Evolutionary conservation across 2,888 invertebrate genomes (phyloP).

Genomic region (Dryococelus australis): DNA sequence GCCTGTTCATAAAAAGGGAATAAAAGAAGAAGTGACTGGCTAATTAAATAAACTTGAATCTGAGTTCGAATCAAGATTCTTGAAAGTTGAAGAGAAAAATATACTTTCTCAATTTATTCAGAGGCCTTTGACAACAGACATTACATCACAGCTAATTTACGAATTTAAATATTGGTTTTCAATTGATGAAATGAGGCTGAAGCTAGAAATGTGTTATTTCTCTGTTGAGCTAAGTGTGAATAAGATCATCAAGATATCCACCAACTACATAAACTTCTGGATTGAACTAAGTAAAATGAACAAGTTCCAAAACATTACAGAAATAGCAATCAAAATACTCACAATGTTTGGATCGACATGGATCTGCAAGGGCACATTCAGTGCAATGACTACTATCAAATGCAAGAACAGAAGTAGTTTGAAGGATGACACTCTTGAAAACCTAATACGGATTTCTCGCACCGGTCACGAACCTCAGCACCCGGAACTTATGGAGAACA

Average conservation of each 20-base stretch:
- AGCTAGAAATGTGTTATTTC: neutral
- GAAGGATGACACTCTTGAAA: too few relatives aligned
- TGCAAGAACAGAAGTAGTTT: too few relatives aligned
- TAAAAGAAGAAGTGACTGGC: neutral
- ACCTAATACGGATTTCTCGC: neutral
- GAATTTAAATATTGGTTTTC: neutral
- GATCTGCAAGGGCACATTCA: too few relatives aligned
- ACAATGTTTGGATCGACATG: too few relatives aligned
- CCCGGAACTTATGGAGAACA: neutral
- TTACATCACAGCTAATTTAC: neutral
- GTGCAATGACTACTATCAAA: neutral
- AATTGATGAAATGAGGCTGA: too few relatives aligned
- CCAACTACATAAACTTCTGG: neutral
- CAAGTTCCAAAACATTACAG: too few relatives aligned
- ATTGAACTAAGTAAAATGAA: slow-evolving; percentile 26
- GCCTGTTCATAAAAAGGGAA: neutral
- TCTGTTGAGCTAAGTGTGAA: neutral
- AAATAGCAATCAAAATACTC: too few relatives aligned
- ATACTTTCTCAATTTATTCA: neutral
- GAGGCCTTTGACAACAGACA: neutral
- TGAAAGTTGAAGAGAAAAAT: neutral
- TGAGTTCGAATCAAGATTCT: neutral
- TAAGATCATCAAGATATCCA: neutral
- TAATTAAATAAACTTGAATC: neutral
- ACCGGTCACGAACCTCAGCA: neutral